Evolutionary conservation across 2,888 invertebrate species (phyloP), one percentile per base, ranked within the genome.

Genomic region (Troides helena): DNA sequence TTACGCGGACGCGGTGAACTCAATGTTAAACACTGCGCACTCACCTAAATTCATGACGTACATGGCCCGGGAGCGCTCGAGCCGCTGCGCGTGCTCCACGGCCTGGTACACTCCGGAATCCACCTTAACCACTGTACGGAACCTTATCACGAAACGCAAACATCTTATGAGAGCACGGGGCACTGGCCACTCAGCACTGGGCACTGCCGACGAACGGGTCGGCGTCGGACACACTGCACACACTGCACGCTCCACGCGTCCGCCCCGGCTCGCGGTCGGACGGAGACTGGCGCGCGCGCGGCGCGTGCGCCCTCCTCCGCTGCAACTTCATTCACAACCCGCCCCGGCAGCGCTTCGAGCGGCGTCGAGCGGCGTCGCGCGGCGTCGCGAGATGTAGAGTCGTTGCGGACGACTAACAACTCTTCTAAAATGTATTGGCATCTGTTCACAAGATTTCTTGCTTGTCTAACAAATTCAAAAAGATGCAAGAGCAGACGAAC

Each of bases 21-120:
- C 85, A 85, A 85, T 80, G 78, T 81, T 77, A 80, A 77, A 78
- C 81, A 82, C 79, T 82, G 85, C 86, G 86, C 86, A 90, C 93
- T 92, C 88, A 93, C 93, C 93, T 90, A 93, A 89, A 90, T 93
- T 93, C 77, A 93, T 91, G 90, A 92, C 93, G 90, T 92, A 93
- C 93, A 93, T 93, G 85, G 91, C 92, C 90, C 88, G 92, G 85
- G 92, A 91, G 90, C 92, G 91, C 87, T 90, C 89, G 86, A 91
- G 89, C 86, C 90, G 87, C 80, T 87, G 85, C 81, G 91, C 87
- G 85, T 88, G 92, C 91, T 90, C 92, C 88, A 91, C 90, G 86
- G 91, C 88, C 88, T 85, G 89, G 83, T 91, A 92, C 68, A 91
- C 83, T 81, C 90, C 90, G 90, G 91, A 90, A 92, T 92, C 92